Evolutionary conservation across 2,888 invertebrate species (phyloP), one percentile per base, ranked within the genome.

Genomic region (Pseudococcus jackbeardsleyi): DNA sequence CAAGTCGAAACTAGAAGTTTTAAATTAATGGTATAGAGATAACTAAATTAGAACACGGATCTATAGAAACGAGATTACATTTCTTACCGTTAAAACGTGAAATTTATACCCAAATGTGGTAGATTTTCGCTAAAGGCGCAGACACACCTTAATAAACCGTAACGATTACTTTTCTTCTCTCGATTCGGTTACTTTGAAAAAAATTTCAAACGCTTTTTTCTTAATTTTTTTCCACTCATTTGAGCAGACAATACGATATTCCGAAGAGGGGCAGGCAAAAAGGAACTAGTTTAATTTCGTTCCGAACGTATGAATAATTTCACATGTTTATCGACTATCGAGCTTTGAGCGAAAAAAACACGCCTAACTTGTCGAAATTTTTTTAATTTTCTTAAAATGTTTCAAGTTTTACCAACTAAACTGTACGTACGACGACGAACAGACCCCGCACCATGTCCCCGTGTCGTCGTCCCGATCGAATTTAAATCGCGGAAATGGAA

Each of bases 41-140:
- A 64, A 85, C 39, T 85, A 85, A 85, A 85, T 85, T 85, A 85
- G 85, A 85, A 85, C 85, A 85, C 85, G 85, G 85, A 85, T 85
- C 85, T 85, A 85, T 64, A 42, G 85, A 85, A 59, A 59, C 54
- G 64, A 85, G 85, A 85, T 64, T 59, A 85, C 85, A 59, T 85
- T 85, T 85, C 85, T 59, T 82, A 33, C 64, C 85, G 85, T 85
- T 33, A 85, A 85, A 85, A 85, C 85, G 85, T 54, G 85, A 82
- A 85, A 85, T 85, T 85, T 85, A 85, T 59, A 85, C 85, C 64
- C 85, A 85, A 85, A 85, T 85, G 85, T 59, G 64, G 85, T 85
- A 50, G 85, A 85, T 85, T 85, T 85, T 85, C 12, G 85, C 85
- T 85, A 85, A 54, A 85, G 85, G 85, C 85, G 15, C n/a, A 64